phyloP scores from a whole-genome alignment of 2,113 vertebrate genomes.

The Redunca redunca region DNA sequence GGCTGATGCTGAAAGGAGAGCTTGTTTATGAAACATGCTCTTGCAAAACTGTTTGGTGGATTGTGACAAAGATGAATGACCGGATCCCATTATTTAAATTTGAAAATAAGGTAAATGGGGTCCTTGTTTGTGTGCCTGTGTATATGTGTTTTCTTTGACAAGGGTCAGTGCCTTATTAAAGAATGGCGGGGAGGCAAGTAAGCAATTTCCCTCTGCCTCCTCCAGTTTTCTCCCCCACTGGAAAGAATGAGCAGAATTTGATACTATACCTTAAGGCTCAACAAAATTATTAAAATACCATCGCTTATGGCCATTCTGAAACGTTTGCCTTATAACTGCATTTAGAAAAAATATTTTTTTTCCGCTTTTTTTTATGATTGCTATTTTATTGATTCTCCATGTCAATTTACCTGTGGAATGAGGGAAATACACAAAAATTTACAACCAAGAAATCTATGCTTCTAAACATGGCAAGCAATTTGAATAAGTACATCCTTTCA shows the following conservation, averaged over 20 bases:
- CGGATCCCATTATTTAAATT: constrained; percentile 56
- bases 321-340: not conserved
- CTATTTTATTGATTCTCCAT: not conserved
- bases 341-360: not conserved
- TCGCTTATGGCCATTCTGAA: not conserved
- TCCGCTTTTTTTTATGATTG: not conserved
- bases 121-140: constrained; percentile 20
- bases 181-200: not conserved
- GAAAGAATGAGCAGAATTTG: not conserved
- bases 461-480: not conserved
- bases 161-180: constrained; percentile 43
- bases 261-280: not conserved
- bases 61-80: constrained; percentile 63
- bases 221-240: not conserved
- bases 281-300: constrained; percentile 33
- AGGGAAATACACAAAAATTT: not conserved
- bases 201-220: not conserved
- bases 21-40: constrained; percentile 57
- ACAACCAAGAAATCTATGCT: not conserved
- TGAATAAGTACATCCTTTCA: not conserved
- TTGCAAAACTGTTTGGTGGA: constrained; percentile 39
- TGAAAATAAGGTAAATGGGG: constrained; percentile 62
- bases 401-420: not conserved
- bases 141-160: constrained; percentile 49
- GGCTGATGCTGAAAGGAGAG: constrained; percentile 68